These are phyloP conservation scores for Azorinus chamasolen DNA, from an alignment of 2,888 invertebrate genomes.

Conservation along the genomic window DNA sequence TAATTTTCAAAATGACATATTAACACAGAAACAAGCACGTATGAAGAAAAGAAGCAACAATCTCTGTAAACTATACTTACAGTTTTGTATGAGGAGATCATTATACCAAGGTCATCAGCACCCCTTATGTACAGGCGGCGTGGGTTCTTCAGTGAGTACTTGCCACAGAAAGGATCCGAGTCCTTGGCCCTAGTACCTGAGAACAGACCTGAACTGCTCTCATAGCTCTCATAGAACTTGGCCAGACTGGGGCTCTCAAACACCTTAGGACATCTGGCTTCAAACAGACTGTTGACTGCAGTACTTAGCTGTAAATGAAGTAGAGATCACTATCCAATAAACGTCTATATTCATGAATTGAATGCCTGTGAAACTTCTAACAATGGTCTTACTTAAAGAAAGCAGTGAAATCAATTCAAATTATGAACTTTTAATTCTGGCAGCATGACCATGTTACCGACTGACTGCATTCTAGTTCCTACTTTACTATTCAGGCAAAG, in stretches of 20 bases:
- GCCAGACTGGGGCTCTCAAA: slow-evolving; percentile 26
- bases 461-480: too few relatives aligned
- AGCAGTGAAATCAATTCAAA: not conserved
- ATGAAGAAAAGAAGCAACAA: too few relatives aligned
- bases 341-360: not conserved
- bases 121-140: slow-evolving; percentile 26
- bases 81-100: slow-evolving; percentile 24
- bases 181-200: slow-evolving; percentile 41
- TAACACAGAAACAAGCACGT: too few relatives aligned
- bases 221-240: slow-evolving; percentile 51
- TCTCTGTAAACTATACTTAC: not conserved
- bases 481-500: too few relatives aligned
- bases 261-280: slow-evolving; percentile 48
- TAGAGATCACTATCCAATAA: not conserved
- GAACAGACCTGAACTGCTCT: slow-evolving; percentile 13
- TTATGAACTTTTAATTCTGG: not conserved
- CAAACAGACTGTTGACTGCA: slow-evolving; percentile 44
- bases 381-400: not conserved
- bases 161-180: slow-evolving; percentile 61
- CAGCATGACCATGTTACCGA: not conserved
- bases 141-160: slow-evolving; percentile 51
- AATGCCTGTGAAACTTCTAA: not conserved
- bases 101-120: slow-evolving; percentile 23
- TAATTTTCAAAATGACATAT: too few relatives aligned
- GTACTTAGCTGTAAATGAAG: slow-evolving; percentile 25